Percentiles rank a stretch among this genome's conserved stretches.
Conservation (phyloP, 2,888 invertebrate genomes). For the Cephus runcator region DNA sequence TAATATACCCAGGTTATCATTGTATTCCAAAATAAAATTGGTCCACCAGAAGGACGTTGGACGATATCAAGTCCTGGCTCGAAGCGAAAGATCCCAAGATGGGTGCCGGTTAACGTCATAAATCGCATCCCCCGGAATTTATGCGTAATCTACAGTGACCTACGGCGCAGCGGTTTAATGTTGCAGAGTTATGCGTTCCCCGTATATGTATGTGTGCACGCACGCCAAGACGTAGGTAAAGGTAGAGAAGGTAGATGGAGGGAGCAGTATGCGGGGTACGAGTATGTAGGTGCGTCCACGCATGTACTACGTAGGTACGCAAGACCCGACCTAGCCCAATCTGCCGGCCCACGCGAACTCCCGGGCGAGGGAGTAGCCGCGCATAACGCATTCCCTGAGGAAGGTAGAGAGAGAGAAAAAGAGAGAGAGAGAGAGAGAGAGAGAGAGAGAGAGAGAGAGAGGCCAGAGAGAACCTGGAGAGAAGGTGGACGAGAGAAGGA, state of each 20-base stretch:
- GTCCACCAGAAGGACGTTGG: slow-evolving; percentile 52
- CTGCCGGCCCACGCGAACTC: slow-evolving; percentile 45
- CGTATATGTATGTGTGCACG: slow-evolving; percentile 13
- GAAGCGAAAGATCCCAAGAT: slow-evolving; percentile 64
- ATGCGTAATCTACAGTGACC: slow-evolving; percentile 52
- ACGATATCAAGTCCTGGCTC: slow-evolving; percentile 67
- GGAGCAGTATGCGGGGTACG: background rate
- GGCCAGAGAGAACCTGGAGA: slow-evolving; percentile 24
- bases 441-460: slow-evolving; percentile 17
- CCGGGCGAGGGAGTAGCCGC: slow-evolving; percentile 47
- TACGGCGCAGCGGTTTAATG: slow-evolving; percentile 44
- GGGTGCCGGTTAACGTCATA: slow-evolving; percentile 31
- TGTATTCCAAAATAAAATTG: background rate
- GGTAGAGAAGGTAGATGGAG: background rate
- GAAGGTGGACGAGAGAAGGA: slow-evolving; percentile 34
- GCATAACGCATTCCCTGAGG: slow-evolving; percentile 42
- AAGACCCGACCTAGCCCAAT: slow-evolving; percentile 55
- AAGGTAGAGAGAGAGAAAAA: slow-evolving; percentile 25
- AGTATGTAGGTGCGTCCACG: background rate
- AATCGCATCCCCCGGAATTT: slow-evolving; percentile 46
- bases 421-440: too few relatives aligned
- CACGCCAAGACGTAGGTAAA: slow-evolving; percentile 6
- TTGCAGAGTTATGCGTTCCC: slow-evolving; percentile 43
- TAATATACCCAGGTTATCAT: background rate
- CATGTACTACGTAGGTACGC: slow-evolving; percentile 24